Conservation (phyloP, 2,888 invertebrate genomes). For the Epinotia brunnichana region DNA sequence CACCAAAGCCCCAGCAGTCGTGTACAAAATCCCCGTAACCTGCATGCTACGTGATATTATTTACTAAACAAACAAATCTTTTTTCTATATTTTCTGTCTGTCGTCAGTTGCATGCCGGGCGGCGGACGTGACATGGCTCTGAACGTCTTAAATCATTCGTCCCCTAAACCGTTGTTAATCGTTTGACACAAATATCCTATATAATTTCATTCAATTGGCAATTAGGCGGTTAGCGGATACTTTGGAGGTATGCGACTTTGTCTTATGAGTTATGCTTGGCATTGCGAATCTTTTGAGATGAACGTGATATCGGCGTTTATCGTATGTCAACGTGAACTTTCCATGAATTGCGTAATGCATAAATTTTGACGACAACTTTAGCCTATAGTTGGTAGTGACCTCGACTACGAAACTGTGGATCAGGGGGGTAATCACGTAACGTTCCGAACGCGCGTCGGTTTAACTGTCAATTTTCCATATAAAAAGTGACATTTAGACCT, state of each 20-base stretch:
- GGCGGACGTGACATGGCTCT: constrained; percentile 1
- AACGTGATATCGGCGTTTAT: background rate
- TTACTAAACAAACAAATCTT: constrained; percentile 19
- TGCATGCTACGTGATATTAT: constrained; percentile 23
- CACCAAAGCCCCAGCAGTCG: background rate
- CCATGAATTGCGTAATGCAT: no score
- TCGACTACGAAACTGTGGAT: no score
- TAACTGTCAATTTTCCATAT: no score
- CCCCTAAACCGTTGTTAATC: background rate
- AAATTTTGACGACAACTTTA: no score
- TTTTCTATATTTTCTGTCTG: constrained; percentile 14
- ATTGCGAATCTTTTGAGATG: background rate
- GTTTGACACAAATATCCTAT: background rate
- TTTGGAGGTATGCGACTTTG: background rate
- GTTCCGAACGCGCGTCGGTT: no score
- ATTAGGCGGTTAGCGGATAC: background rate
- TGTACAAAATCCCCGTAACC: background rate
- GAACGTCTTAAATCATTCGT: background rate
- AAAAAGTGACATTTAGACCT: no score
- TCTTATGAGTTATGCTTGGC: background rate
- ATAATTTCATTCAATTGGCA: background rate
- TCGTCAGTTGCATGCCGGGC: constrained; percentile 1
- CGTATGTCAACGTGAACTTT: no score
- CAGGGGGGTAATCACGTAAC: no score
- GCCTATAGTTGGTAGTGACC: no score